Percentiles rank a stretch among this genome's conserved stretches.
Conservation (phyloP, 2,888 invertebrate genomes). For the Tipula helvola region DNA sequence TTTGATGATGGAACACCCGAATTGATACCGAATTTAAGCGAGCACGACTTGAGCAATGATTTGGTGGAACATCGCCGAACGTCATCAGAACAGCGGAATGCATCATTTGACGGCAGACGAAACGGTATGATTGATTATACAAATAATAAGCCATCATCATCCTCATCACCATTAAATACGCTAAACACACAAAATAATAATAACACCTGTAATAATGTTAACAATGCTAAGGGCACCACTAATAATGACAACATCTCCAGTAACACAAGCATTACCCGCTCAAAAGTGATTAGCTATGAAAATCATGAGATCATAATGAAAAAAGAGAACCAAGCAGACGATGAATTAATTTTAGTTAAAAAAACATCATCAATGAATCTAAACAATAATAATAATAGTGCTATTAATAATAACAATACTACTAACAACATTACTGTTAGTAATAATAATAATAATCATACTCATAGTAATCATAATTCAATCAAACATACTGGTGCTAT, state of each 20-base stretch:
- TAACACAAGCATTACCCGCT: constrained; percentile 17
- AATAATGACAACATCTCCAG: neutral
- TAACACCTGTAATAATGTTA: constrained; percentile 16
- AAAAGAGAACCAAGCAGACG: neutral
- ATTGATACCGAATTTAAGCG: neutral
- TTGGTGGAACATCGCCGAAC: constrained; percentile 29
- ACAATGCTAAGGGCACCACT: constrained; percentile 16
- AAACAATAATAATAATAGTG: constrained; percentile 12
- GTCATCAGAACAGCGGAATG: constrained; percentile 29
- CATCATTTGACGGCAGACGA: constrained; percentile 32
- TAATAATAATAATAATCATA: constrained; percentile 10
- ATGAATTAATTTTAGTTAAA: constrained; percentile 9
- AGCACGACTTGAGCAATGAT: constrained; percentile 18
- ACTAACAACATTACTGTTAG: constrained; percentile 14
- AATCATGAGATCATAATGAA: neutral
- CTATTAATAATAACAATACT: constrained; percentile 9
- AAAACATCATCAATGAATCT: constrained; percentile 4
- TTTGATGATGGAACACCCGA: constrained; percentile 5
- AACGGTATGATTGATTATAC: constrained; percentile 29
- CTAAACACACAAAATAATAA: neutral
- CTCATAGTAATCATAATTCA: constrained; percentile 7
- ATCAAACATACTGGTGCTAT: constrained; percentile 56
- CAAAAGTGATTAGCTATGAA: neutral
- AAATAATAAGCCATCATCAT: neutral
- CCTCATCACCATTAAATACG: neutral